Percentiles rank a stretch among this genome's conserved stretches.
phyloP scores from a whole-genome alignment of 2,797 vertebrate species.

The Cheirogaleus major region DNA sequence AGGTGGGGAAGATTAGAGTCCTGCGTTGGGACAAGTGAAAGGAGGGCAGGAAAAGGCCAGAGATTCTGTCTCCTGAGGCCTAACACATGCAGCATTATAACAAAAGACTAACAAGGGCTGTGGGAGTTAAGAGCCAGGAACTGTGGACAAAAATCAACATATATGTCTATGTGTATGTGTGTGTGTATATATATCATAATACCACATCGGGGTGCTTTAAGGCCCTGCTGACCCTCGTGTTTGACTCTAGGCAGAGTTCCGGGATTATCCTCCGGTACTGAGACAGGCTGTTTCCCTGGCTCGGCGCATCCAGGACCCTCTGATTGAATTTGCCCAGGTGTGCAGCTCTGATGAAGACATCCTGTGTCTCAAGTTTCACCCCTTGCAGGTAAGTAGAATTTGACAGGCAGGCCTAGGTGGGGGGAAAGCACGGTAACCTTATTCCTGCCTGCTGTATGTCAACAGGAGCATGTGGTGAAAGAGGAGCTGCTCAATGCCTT shows the following conservation, averaged over 20 bases:
- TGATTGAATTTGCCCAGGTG: slow-evolving; percentile 98
- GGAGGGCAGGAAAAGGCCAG: background rate
- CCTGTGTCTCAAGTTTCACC: slow-evolving; percentile 97
- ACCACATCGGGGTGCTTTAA: background rate
- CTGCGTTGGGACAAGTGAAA: background rate
- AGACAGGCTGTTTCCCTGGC: slow-evolving; percentile 97
- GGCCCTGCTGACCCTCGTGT: slow-evolving; percentile 5
- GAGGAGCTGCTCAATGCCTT: slow-evolving; percentile 95
- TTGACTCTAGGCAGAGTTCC: slow-evolving; percentile 91
- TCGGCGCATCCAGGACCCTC: slow-evolving; percentile 97
- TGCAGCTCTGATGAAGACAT: slow-evolving; percentile 98
- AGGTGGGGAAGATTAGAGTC: background rate
- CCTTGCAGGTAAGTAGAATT: slow-evolving; percentile 91
- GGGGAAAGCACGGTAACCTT: background rate
- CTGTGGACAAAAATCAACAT: background rate
- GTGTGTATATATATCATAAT: background rate
- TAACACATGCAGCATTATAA: background rate
- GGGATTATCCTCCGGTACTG: slow-evolving; percentile 97
- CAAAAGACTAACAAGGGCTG: background rate
- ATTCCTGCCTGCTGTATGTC: slow-evolving; percentile 27
- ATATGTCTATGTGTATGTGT: no score
- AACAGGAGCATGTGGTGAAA: slow-evolving; percentile 97
- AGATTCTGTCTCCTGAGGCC: background rate
- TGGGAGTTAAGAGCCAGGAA: background rate
- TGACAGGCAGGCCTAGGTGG: background rate